A percentile compares a stretch with the other conserved stretches of the same genome.
Conservation (phyloP, 2,797 vertebrate species). For the Girardinus metallicus region DNA sequence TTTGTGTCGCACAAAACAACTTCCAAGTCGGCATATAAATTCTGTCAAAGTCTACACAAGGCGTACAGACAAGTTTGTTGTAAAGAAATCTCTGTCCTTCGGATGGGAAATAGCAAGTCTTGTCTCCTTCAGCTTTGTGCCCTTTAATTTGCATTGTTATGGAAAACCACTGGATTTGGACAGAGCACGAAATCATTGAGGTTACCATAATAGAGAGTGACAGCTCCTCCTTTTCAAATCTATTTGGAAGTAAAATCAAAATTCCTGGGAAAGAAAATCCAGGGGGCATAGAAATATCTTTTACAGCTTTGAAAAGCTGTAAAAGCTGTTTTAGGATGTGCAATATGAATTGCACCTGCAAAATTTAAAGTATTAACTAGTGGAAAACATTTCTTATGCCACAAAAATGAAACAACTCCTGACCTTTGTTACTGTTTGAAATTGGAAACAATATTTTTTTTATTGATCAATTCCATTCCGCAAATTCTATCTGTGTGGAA, state of each 20-base stretch:
- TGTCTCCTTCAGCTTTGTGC: slow-evolving; percentile 76
- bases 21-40: slow-evolving; percentile 67
- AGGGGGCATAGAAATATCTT: slow-evolving; percentile 58
- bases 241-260: slow-evolving; percentile 79
- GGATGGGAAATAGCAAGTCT: slow-evolving; percentile 75
- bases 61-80: slow-evolving; percentile 71
- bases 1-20: slow-evolving; percentile 66
- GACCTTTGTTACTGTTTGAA: slow-evolving; percentile 4
- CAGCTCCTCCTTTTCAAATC: slow-evolving; percentile 77
- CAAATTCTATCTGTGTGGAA: neutral
- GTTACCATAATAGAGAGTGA: slow-evolving; percentile 80
- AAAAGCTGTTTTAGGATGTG: slow-evolving; percentile 57
- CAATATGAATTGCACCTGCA: slow-evolving; percentile 39
- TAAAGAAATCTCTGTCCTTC: slow-evolving; percentile 70
- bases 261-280: slow-evolving; percentile 78
- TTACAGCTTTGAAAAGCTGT: slow-evolving; percentile 58
- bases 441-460: slow-evolving; percentile 4
- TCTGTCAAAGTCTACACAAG: slow-evolving; percentile 64
- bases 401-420: neutral
- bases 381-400: neutral
- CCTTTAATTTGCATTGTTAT: slow-evolving; percentile 81
- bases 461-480: neutral
- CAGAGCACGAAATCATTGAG: slow-evolving; percentile 79
- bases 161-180: slow-evolving; percentile 80
- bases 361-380: slow-evolving; percentile 3